Evolutionary conservation across 2,888 invertebrate species (phyloP), one percentile per base, ranked within the genome.

Genomic region (Cosmia pyralina): DNA sequence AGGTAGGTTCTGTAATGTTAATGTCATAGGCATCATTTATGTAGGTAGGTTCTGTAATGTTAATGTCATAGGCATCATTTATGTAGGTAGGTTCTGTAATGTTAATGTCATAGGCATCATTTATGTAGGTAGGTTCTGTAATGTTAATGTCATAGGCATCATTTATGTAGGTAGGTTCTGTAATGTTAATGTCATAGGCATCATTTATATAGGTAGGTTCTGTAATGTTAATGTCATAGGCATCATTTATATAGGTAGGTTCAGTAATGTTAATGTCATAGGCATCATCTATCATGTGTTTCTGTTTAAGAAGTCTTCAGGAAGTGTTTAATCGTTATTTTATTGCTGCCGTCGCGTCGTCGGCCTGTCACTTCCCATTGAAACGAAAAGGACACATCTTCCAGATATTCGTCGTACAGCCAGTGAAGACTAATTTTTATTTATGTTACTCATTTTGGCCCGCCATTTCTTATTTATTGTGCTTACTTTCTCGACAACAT

Each of bases 381-480:
- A 57, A 63, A 28, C 8, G 17, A n/a, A 58, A 66, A 58, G 22
- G 62, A 57, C 52, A 53, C 34, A 75, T 38, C 48, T 69, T 75
- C 70, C 79, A 80, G 75, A 80, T 69, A 66, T 66, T 63, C 50
- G 10, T 38, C 44, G 46, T 13, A 38, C 44, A 57, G 46, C 28
- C 19, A 38, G 17, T 55, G 34, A 52, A 68, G 72, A 72, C 72
- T 58, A 71, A 72, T 77, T 65, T 64, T 72, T 66, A 81, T 77
- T 80, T 76, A 77, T 76, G 71, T 62, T 75, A 64, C 60, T 72
- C 73, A 77, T 77, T 77, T 66, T 41, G 62, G 50, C 13, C 28
- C 63, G 7, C 70, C 59, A 65, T 76, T 71, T 67, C 44, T 63
- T 58, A 53, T 79, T 73, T 72, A 74, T 73, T 73, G 28, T 73